A percentile compares a stretch with the other conserved stretches of the same genome.
Conservation (phyloP, 2,113 vertebrate genomes). For the Scalopus aquaticus region DNA sequence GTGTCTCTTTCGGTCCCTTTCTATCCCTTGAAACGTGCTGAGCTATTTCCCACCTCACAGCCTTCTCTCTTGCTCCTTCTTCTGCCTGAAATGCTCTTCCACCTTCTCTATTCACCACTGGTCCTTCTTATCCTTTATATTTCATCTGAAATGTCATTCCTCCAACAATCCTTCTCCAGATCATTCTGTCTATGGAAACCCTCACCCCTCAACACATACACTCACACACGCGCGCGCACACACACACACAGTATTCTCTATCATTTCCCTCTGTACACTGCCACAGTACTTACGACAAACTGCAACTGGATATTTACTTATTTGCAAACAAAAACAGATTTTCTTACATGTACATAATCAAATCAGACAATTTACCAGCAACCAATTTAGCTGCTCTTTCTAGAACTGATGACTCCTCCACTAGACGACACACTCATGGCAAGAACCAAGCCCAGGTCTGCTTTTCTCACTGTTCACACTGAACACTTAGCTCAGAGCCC, state of each 20-base stretch:
- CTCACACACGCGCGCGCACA: not conserved
- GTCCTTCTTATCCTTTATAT: not conserved
- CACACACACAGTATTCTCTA: too few relatives aligned
- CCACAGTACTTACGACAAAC: not conserved
- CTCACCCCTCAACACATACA: too few relatives aligned
- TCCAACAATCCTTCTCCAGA: not conserved
- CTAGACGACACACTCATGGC: too few relatives aligned
- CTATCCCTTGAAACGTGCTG: not conserved
- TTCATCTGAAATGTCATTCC: not conserved
- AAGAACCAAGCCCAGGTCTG: not conserved
- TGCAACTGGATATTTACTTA: not conserved
- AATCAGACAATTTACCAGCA: not conserved
- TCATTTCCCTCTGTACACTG: not conserved
- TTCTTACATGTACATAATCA: not conserved
- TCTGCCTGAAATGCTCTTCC: not conserved
- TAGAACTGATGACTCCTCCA: not conserved
- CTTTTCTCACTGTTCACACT: not conserved
- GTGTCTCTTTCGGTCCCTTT: not conserved
- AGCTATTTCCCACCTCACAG: not conserved
- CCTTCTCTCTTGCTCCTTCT: not conserved
- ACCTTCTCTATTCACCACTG: not conserved
- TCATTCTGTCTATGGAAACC: not conserved
- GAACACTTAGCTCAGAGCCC: not conserved
- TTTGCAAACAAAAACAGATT: not conserved
- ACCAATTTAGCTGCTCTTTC: not conserved